Evolutionary conservation across 2,888 invertebrate genomes (phyloP), one percentile per base, ranked within the genome.

Genomic region (Drosophila fungiperda): DNA sequence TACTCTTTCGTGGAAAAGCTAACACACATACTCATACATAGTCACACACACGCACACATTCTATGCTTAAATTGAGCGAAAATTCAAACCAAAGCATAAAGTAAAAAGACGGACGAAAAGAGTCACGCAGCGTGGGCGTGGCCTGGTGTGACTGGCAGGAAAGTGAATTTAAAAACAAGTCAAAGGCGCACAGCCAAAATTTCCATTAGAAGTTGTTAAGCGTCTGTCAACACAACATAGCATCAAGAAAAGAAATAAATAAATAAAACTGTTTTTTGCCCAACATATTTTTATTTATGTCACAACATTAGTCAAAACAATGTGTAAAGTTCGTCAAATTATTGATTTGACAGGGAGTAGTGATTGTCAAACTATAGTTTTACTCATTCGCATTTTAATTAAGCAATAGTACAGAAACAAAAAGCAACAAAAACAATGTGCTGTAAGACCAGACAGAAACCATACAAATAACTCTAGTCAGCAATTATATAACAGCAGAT

Each of bases 171-270:
- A 35, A 50, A 75, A 61, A 50, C 64, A 68, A 59, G 60, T 64
- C 57, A 58, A 49, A 57, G 40, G 54, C 71, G 73, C 81, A 45
- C 23, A 8, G 23, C 3, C 20, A 86, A 86, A 90, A 79, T 83
- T 76, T 76, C 72, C 86, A 83, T 77, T 74, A 75, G 62, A 78
- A 85, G 74, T 73, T 76, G 72, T 73, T 68, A 81, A 74, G 55
- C 69, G 48, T 33, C 45, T 57, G 73, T 73, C 61, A 60, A 68
- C 62, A 42, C 52, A 62, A 52, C 53, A 35, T 63, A 71, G 58
- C 59, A 73, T 53, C 38, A 54, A 62, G 29, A 54, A 62, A 33
- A 57, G 60, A 33, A 74, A 57, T 15, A 57, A 36, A 57, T 29
- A 42, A 29, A 57, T 32, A 15, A 29, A 35, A 17, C n/a, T 17